These are phyloP conservation scores for Microdon myrmicae DNA, from an alignment of 2,888 invertebrate genomes.

Conservation along the genomic window DNA sequence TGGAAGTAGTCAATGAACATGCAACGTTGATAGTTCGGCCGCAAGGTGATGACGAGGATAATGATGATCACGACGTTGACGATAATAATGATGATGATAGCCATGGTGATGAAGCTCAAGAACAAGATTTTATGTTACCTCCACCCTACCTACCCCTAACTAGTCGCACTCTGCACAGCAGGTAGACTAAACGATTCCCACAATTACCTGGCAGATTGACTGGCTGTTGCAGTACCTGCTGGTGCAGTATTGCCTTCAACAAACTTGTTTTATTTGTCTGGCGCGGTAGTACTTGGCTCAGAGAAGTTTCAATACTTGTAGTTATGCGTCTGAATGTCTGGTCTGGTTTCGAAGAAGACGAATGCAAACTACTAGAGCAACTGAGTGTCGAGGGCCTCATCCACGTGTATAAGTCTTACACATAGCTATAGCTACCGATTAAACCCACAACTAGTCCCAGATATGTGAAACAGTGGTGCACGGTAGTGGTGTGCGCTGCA, in stretches of 20 bases:
- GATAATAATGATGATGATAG: no score
- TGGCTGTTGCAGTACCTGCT: constrained; percentile 20
- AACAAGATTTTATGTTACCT: constrained; percentile 15
- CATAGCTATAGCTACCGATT: constrained; percentile 10
- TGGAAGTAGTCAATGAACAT: constrained; percentile 34
- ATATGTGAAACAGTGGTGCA: constrained; percentile 36
- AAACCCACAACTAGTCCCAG: constrained; percentile 12
- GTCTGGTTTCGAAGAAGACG: constrained; percentile 23
- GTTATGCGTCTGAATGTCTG: constrained; percentile 52
- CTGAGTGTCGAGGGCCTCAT: constrained; percentile 32
- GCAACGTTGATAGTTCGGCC: constrained; percentile 20
- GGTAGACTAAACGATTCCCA: constrained; percentile 28
- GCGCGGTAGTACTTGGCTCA: constrained; percentile 17
- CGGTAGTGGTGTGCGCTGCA: constrained; percentile 21
- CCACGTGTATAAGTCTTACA: constrained; percentile 15
- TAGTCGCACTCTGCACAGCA: constrained; percentile 7
- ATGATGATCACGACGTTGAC: no score
- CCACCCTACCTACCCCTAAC: no score
- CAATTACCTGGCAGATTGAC: constrained; percentile 35
- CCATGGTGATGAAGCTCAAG: constrained; percentile 7
- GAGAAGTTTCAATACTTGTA: constrained; percentile 44
- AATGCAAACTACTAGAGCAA: constrained; percentile 24
- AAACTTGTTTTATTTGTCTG: constrained; percentile 5
- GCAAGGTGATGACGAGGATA: no score
- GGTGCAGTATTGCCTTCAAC: constrained; percentile 26